Conservation (phyloP, 2,113 vertebrate species). For the Ochotona princeps region DNA sequence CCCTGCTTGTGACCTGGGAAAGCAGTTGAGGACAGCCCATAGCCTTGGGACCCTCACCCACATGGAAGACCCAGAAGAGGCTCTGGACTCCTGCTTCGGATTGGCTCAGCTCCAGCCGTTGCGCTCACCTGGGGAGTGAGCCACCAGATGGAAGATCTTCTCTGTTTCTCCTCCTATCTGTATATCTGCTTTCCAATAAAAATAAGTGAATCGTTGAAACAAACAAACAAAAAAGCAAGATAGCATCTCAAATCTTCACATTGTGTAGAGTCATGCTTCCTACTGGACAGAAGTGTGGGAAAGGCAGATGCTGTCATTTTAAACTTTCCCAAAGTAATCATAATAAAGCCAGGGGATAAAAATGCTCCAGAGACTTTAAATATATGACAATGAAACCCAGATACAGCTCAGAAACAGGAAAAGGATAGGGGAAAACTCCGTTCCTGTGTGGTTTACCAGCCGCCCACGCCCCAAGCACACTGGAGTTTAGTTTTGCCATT, state of each 20-base stretch:
- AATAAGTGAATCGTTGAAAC: too few species aligned
- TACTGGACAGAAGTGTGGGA: not conserved
- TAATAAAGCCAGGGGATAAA: constrained; percentile 9
- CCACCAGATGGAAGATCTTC: too few species aligned
- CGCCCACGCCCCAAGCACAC: not conserved
- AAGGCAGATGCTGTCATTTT: constrained; percentile 53
- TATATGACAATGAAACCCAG: not conserved
- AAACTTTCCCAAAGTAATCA: not conserved
- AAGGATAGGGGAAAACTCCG: constrained; percentile 78
- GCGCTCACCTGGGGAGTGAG: too few species aligned
- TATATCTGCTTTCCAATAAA: too few species aligned
- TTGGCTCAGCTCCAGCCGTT: too few species aligned
- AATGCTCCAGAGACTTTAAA: not conserved
- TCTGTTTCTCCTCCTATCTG: too few species aligned
- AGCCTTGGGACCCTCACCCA: too few species aligned
- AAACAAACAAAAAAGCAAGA: not conserved
- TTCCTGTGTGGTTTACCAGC: constrained; percentile 68
- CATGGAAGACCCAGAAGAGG: too few species aligned
- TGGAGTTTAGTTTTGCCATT: constrained; percentile 75
- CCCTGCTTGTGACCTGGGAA: too few species aligned
- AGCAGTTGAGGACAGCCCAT: too few species aligned
- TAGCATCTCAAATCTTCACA: rapidly evolving
- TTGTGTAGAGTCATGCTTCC: not conserved
- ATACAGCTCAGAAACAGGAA: constrained; percentile 31
- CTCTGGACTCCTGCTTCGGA: too few species aligned